phyloP scores from a whole-genome alignment of 2,888 invertebrate genomes.

The Fragum fragum region DNA sequence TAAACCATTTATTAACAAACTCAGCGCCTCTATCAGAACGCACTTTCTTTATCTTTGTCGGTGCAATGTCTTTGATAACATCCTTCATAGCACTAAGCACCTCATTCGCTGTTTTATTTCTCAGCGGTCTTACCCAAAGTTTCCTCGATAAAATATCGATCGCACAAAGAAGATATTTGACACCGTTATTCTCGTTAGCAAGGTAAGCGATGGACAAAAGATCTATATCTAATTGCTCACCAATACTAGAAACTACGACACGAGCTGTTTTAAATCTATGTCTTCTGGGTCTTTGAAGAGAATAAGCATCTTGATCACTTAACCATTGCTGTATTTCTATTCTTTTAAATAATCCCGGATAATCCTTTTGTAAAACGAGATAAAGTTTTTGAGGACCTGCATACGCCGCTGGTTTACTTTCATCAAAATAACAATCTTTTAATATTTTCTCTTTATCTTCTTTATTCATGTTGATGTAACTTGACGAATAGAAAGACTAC shows the following conservation, averaged over 20 bases:
- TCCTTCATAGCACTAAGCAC: constrained; percentile 39
- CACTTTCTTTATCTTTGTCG: constrained; percentile 38
- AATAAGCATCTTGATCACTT: constrained; percentile 43
- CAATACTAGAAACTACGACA: constrained; percentile 44
- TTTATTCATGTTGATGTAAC: too few species aligned
- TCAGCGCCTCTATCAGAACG: constrained; percentile 32
- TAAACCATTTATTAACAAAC: constrained; percentile 38
- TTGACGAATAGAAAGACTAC: too few species aligned
- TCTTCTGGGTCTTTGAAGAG: constrained; percentile 39
- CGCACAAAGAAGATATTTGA: constrained; percentile 46
- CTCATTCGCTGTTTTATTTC: constrained; percentile 44
- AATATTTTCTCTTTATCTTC: constrained; percentile 34
- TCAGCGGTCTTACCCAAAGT: constrained; percentile 52
- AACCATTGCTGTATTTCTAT: constrained; percentile 39
- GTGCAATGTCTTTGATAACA: constrained; percentile 24
- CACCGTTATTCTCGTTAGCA: constrained; percentile 50
- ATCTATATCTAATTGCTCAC: constrained; percentile 52
- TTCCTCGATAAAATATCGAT: constrained; percentile 53
- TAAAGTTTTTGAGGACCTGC: constrained; percentile 41
- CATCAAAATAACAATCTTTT: constrained; percentile 40
- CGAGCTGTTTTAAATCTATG: constrained; percentile 45
- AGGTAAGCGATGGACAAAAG: constrained; percentile 43
- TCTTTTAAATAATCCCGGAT: constrained; percentile 42
- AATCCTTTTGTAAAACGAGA: constrained; percentile 32
- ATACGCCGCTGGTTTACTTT: constrained; percentile 39